Percentiles rank a stretch among this genome's conserved stretches.
These are phyloP conservation scores for Enteromius radiatus DNA, from an alignment of 2,797 vertebrate genomes.

Conservation along the genomic window DNA sequence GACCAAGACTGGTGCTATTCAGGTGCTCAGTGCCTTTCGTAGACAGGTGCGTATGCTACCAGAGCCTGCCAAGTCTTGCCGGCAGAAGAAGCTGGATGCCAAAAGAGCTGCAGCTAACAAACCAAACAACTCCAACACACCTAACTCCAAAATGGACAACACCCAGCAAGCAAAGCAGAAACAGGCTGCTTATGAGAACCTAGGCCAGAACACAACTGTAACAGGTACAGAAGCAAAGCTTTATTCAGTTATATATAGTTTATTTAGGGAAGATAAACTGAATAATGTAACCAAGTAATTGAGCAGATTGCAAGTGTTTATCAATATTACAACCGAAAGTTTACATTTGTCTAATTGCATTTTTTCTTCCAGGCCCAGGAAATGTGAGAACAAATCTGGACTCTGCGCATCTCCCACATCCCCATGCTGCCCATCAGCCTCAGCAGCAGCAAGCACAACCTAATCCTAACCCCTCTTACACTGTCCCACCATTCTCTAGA, in stretches of 20 bases:
- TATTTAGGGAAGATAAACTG: not conserved
- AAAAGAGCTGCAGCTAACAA: constrained; percentile 91
- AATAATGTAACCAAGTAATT: not conserved
- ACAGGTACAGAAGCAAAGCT: constrained; percentile 68
- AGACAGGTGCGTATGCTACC: constrained; percentile 93
- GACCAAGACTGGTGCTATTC: constrained; percentile 89
- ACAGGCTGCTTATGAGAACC: constrained; percentile 78
- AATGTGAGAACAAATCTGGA: constrained; percentile 67
- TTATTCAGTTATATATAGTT: not conserved
- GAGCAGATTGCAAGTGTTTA: not conserved
- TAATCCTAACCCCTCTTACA: constrained; percentile 75
- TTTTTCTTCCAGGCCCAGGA: constrained; percentile 63
- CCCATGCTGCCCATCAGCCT: constrained; percentile 68
- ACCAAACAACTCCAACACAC: constrained; percentile 79
- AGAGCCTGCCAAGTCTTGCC: constrained; percentile 92
- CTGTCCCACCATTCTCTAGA: constrained; percentile 80
- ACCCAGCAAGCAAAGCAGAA: constrained; percentile 84
- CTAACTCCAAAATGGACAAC: constrained; percentile 85
- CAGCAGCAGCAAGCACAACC: constrained; percentile 77
- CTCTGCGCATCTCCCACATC: constrained; percentile 70
- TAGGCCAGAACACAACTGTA: constrained; percentile 64
- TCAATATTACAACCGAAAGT: not conserved
- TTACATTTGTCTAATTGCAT: not conserved
- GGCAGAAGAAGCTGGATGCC: constrained; percentile 94
- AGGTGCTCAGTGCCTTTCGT: constrained; percentile 91